Conservation (phyloP, 2,888 invertebrate genomes). For the Ceramica pisi region DNA sequence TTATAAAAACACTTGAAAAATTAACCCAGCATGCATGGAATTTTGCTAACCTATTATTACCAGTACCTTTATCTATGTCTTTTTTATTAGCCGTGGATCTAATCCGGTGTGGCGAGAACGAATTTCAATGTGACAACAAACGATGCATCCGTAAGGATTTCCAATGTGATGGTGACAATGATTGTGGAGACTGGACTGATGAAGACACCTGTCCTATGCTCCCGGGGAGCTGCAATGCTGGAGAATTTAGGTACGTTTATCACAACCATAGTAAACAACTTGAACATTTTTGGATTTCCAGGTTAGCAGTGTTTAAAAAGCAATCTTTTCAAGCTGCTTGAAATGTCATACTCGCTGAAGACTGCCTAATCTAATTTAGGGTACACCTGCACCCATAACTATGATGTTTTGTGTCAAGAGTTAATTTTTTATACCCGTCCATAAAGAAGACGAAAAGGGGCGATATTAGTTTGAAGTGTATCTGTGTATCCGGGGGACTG, state of each 20-base stretch:
- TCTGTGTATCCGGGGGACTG: too few species aligned
- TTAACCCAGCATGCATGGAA: too few species aligned
- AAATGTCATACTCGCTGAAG: neutral
- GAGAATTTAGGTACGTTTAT: constrained; percentile 92
- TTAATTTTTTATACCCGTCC: too few species aligned
- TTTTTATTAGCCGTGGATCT: constrained; percentile 82
- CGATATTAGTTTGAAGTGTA: too few species aligned
- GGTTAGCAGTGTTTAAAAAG: neutral
- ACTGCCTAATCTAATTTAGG: neutral
- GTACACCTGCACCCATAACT: neutral
- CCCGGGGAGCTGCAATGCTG: constrained; percentile 92
- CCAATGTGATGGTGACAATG: constrained; percentile 96
- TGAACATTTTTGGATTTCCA: neutral
- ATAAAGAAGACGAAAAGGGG: too few species aligned
- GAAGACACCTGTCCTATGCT: constrained; percentile 94
- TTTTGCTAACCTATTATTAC: too few species aligned
- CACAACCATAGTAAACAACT: neutral
- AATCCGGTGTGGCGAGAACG: constrained; percentile 93
- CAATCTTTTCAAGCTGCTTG: neutral
- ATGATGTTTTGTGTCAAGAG: neutral
- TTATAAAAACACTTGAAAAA: too few species aligned
- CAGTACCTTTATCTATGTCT: neutral
- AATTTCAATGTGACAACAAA: constrained; percentile 94
- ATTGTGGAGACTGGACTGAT: constrained; percentile 97
- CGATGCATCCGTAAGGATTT: constrained; percentile 94